These are phyloP conservation scores for Anseranas semipalmata DNA, from an alignment of 2,113 vertebrate genomes.

Conservation along the genomic window DNA sequence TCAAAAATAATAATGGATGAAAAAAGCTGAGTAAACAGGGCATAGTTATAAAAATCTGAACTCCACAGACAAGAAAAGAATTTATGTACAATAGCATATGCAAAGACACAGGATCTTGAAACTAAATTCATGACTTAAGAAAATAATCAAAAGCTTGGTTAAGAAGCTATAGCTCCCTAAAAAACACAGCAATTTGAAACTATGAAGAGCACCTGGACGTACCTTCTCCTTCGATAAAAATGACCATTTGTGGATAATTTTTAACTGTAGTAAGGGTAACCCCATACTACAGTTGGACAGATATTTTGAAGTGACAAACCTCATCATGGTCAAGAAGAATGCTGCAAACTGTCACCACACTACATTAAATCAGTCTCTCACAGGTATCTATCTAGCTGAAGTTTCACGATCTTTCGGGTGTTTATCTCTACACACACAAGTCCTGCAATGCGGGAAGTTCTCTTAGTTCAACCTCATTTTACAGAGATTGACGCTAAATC, in stretches of 20 bases:
- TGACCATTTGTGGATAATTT: background rate
- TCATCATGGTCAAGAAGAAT: background rate
- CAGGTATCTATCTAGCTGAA: background rate
- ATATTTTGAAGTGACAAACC: background rate
- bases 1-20: background rate
- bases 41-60: conserved; percentile 31
- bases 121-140: conserved; percentile 64
- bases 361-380: background rate
- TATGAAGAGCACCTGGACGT: background rate
- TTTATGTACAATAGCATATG: conserved; percentile 64
- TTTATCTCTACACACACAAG: background rate
- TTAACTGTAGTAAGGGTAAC: background rate
- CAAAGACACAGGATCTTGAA: conserved; percentile 61
- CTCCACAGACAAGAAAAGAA: conserved; percentile 49
- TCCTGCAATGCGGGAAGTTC: background rate
- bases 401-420: background rate
- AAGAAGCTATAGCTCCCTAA: background rate
- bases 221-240: background rate
- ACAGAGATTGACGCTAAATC: background rate
- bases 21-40: conserved; percentile 34
- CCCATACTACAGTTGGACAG: background rate
- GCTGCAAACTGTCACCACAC: background rate
- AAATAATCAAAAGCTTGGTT: conserved; percentile 66
- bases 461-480: background rate
- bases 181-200: conserved; percentile 43